Percentiles rank a stretch among this genome's conserved stretches.
These are phyloP conservation scores for Leptothorax acervorum DNA, from an alignment of 2,888 invertebrate genomes.

Conservation along the genomic window DNA sequence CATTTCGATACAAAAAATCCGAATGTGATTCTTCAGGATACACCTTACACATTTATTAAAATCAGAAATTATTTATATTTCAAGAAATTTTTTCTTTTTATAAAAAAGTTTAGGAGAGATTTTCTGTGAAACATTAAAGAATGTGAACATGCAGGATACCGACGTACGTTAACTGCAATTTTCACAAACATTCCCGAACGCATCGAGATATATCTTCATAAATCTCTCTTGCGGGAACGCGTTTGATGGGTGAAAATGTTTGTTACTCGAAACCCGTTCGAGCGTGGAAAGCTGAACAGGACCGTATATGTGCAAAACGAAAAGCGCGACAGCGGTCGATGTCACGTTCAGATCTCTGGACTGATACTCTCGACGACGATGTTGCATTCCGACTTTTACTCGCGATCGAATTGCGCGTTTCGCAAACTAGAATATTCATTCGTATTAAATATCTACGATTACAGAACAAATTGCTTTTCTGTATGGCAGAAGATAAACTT, in stretches of 20 bases:
- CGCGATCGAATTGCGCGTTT: slow-evolving; percentile 51
- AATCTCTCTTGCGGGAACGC: slow-evolving; percentile 56
- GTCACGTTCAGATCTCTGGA: slow-evolving; percentile 10
- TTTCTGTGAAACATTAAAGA: not conserved
- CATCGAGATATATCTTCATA: slow-evolving; percentile 27
- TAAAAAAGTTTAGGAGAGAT: not conserved
- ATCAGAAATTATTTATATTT: not conserved
- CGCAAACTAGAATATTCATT: not conserved
- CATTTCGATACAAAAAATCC: not conserved
- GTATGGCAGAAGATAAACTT: not conserved
- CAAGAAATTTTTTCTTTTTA: not conserved
- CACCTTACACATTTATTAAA: not conserved
- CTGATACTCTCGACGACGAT: slow-evolving; percentile 35
- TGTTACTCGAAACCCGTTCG: slow-evolving; percentile 44
- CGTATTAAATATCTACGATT: not conserved
- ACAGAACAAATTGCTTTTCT: not conserved
- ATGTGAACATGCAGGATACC: not conserved
- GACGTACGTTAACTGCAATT: not conserved
- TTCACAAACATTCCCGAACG: not conserved
- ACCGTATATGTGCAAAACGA: slow-evolving; percentile 52
- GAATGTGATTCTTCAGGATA: not conserved
- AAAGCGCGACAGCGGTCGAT: slow-evolving; percentile 27
- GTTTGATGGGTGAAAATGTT: slow-evolving; percentile 52
- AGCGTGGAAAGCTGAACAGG: slow-evolving; percentile 56
- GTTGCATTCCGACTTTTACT: slow-evolving; percentile 63